Percentiles rank a stretch among this genome's conserved stretches.
Conservation (phyloP, 2,797 vertebrate species). For the Echeneis naucrates region DNA sequence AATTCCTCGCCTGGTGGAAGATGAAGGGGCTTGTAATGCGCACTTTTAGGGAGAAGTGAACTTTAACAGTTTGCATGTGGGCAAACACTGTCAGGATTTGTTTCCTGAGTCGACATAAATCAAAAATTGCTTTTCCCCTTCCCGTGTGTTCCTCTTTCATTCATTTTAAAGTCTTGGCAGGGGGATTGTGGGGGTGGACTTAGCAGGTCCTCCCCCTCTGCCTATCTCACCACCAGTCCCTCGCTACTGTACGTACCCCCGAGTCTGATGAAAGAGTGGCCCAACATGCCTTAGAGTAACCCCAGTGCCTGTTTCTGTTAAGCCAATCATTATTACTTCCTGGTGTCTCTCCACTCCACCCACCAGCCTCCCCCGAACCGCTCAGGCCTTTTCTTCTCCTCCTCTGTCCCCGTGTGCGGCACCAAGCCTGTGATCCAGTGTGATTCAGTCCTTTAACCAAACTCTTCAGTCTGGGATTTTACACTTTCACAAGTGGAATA, state of each 20-base stretch:
- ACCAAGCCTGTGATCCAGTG: constrained; percentile 54
- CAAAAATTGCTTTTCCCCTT: background rate
- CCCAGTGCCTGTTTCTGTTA: constrained; percentile 57
- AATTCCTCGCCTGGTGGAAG: constrained; percentile 38
- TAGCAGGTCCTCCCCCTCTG: constrained; percentile 36
- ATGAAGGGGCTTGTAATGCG: constrained; percentile 31
- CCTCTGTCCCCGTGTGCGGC: constrained; percentile 4
- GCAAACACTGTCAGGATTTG: background rate
- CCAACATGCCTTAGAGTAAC: constrained; percentile 75
- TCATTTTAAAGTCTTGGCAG: constrained; percentile 48
- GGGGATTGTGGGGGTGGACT: constrained; percentile 23
- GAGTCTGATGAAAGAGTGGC: constrained; percentile 43
- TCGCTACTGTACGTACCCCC: constrained; percentile 50
- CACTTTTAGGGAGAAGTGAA: background rate
- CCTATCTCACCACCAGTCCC: constrained; percentile 43
- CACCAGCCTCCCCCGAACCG: constrained; percentile 19
- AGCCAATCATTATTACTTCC: constrained; percentile 71
- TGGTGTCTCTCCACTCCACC: constrained; percentile 49
- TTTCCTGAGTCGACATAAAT: background rate
- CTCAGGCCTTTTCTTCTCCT: constrained; percentile 57
- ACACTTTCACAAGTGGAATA: constrained; percentile 2
- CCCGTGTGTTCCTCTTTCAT: constrained; percentile 18
- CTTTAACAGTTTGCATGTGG: constrained; percentile 12
- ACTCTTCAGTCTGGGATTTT: constrained; percentile 16
- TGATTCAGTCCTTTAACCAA: constrained; percentile 42